Conservation (phyloP, 2,113 vertebrate species). For the Heteronetta atricapilla region DNA sequence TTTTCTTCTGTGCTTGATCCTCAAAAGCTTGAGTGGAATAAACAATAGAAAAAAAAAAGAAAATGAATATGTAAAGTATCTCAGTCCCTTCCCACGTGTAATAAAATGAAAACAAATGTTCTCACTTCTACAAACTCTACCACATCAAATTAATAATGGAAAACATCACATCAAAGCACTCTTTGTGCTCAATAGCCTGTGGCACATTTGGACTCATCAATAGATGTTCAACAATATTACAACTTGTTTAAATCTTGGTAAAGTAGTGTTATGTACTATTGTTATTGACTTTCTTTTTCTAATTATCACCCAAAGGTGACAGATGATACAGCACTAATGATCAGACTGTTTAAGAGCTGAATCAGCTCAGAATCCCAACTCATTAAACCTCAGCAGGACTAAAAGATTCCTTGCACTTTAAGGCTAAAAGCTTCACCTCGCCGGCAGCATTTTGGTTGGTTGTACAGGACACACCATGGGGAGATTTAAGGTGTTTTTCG, state of each 20-base stretch:
- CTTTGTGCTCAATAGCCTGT: constrained; percentile 79
- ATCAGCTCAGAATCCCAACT: constrained; percentile 71
- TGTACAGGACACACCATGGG: neutral
- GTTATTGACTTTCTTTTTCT: constrained; percentile 84
- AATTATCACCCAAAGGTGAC: constrained; percentile 87
- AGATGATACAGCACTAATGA: constrained; percentile 81
- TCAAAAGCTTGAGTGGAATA: neutral
- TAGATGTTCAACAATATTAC: constrained; percentile 83
- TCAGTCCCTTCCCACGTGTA: constrained; percentile 24
- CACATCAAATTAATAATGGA: constrained; percentile 82
- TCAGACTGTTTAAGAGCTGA: constrained; percentile 71
- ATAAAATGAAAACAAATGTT: constrained; percentile 72
- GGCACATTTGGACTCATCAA: constrained; percentile 81
- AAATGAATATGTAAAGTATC: constrained; percentile 59
- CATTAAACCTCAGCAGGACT: constrained; percentile 57
- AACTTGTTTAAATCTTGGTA: constrained; percentile 83
- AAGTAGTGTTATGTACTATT: constrained; percentile 82
- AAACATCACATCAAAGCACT: constrained; percentile 74
- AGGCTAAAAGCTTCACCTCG: neutral
- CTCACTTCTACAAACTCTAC: constrained; percentile 69
- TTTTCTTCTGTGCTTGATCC: neutral
- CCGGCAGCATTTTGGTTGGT: neutral
- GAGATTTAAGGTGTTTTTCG: neutral
- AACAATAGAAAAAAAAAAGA: neutral
- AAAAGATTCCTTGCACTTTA: constrained; percentile 39